phyloP scores from a whole-genome alignment of 2,113 vertebrate species.

The Campylorhamphus procurvoides region DNA sequence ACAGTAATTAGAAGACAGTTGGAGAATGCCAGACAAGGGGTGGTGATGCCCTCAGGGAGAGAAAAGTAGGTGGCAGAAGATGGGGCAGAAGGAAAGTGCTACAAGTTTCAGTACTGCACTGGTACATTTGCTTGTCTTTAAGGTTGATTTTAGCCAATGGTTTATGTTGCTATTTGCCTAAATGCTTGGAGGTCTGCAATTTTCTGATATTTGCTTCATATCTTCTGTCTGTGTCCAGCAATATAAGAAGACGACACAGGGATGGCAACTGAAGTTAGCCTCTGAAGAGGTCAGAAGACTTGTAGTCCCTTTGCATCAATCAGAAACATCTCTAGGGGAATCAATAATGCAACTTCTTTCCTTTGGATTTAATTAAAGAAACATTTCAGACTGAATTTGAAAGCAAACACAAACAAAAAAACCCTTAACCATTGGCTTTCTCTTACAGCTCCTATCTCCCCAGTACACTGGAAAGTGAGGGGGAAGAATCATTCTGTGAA shows the following conservation, averaged over 20 bases:
- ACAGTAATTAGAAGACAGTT: not conserved
- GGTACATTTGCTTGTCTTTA: not conserved
- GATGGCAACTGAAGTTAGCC: not conserved
- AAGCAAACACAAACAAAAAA: not conserved
- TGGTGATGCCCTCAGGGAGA: not conserved
- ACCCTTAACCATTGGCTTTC: not conserved
- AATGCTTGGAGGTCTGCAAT: not conserved
- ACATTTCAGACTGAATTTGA: slow-evolving; percentile 11
- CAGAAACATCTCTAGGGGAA: not conserved
- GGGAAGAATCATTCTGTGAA: slow-evolving; percentile 1
- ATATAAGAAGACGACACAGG: not conserved
- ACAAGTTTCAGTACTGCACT: not conserved
- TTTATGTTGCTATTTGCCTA: not conserved
- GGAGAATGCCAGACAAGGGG: not conserved
- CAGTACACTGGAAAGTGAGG: slow-evolving; percentile 13
- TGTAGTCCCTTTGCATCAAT: not conserved
- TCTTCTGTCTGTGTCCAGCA: not conserved
- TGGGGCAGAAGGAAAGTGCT: not conserved
- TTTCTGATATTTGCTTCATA: not conserved
- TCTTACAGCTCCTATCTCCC: not conserved
- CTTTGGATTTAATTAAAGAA: slow-evolving; percentile 49
- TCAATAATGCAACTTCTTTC: slow-evolving; percentile 17
- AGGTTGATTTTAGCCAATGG: not conserved
- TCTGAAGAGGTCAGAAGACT: slow-evolving; percentile 15
- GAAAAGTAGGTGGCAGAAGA: not conserved